Percentiles rank a stretch among this genome's conserved stretches.
Conservation (phyloP, 2,888 invertebrate species). For the Ennomos quercinarius region DNA sequence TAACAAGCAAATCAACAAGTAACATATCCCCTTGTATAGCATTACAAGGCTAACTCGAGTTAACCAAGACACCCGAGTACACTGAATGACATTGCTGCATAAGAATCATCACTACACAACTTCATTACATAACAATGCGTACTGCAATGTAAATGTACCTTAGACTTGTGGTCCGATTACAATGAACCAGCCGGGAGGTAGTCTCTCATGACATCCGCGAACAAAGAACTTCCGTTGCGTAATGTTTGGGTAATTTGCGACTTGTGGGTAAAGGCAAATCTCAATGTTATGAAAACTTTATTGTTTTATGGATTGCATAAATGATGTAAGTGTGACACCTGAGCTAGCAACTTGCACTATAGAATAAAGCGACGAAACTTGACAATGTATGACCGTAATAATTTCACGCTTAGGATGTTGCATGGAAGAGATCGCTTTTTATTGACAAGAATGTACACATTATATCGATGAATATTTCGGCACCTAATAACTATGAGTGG, state of each 20-base stretch:
- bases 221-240: conserved; percentile 31
- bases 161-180: conserved; percentile 23
- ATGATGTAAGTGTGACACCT: too few relatives aligned
- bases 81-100: conserved; percentile 7
- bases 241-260: conserved; percentile 26
- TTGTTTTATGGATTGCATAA: neutral
- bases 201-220: conserved; percentile 30
- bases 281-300: conserved; percentile 8
- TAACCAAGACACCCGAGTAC: neutral
- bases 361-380: too few relatives aligned
- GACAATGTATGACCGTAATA: too few relatives aligned
- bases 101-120: conserved; percentile 6
- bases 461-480: too few relatives aligned
- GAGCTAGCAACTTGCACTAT: too few relatives aligned
- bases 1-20: too few relatives aligned
- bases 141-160: conserved; percentile 18
- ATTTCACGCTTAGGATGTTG: too few relatives aligned
- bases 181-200: conserved; percentile 23
- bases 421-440: too few relatives aligned
- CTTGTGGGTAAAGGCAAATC: conserved; percentile 2
- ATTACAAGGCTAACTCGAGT: neutral
- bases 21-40: too few relatives aligned
- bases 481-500: too few relatives aligned
- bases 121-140: conserved; percentile 20
- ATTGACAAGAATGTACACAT: too few relatives aligned